Percentiles rank a stretch among this genome's conserved stretches.
Conservation (phyloP, 2,113 vertebrate genomes). For the Festucalex cinctus region DNA sequence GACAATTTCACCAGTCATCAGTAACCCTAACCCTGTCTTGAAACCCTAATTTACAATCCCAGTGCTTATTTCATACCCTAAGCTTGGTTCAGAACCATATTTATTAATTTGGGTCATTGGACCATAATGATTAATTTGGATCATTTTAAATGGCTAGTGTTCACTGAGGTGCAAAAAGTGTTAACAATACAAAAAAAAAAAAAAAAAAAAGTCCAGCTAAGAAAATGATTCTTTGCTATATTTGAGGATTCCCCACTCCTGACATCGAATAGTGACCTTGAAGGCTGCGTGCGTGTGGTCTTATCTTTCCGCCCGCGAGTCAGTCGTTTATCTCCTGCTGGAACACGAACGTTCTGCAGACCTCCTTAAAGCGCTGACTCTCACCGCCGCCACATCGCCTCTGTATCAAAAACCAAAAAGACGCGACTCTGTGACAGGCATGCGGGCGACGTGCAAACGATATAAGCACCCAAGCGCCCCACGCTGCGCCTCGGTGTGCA, state of each 20-base stretch:
- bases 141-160: background rate
- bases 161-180: background rate
- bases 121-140: background rate
- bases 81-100: no score
- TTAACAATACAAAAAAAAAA: background rate
- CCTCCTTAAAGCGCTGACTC: slow-evolving; percentile 1
- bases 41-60: no score
- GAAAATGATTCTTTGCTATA: background rate
- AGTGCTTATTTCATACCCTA: no score
- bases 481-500: background rate
- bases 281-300: background rate
- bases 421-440: slow-evolving; percentile 17
- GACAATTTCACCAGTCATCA: no score
- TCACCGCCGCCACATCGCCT: background rate
- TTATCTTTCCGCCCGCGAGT: background rate
- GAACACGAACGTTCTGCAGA: slow-evolving; percentile 3
- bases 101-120: no score
- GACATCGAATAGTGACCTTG: background rate
- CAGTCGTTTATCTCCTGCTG: slow-evolving; percentile 2
- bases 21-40: no score
- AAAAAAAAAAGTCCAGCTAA: background rate
- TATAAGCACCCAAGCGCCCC: slow-evolving; percentile 22
- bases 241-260: background rate
- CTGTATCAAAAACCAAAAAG: slow-evolving; percentile 18
- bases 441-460: slow-evolving; percentile 4